Base-by-base conservation (phyloP, 2,888 invertebrate species). In the Hermodice carunculata region DNA sequence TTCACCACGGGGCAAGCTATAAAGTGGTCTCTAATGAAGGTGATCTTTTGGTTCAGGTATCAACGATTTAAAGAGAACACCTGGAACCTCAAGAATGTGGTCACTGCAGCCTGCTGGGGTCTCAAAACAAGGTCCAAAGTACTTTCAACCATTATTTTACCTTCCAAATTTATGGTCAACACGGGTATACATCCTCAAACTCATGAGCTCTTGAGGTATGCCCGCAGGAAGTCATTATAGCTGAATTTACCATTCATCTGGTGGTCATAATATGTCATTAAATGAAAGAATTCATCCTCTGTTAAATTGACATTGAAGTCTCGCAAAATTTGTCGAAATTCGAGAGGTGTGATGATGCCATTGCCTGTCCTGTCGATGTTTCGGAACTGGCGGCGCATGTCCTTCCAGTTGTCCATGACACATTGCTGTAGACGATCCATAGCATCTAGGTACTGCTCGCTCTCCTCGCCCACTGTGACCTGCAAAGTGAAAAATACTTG, bases 211-310 rank as follows among this genome's bases (percentile, higher is more conserved):
- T n/a, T n/a, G n/a, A n/a, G n/a, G n/a, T n/a, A 81, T 19, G 77
- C 73, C 51, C 75, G 67, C n/a, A 85, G 78, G 65, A 85, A 84
- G 44, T 79, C 78, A 70, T 83, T 84, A 66, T 85, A 85, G 60
- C 73, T 73, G 40, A 85, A 74, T 22, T 73, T 61, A 6, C 82
- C 82, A 56, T 76, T 73, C 62, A 78, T 60, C 22, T 78, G 72
- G 49, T 76, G 75, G 57, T 82, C 83, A 71, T 81, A 83, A 48
- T 74, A 76, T 0, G 78, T 75, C 70, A 81, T 68, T 29, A 85
- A 58, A 40, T 80, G 75, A 56, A 75, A 79, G 69, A 84, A 85
- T 63, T 85, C 84, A 49, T 79, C 79, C 62, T 84, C 84, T 0
- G 78, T 74, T 5, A 85, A 68, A 61, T 84, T 81, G 6, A 82